Evolutionary conservation across 2,797 vertebrate species (phyloP), one percentile per base, ranked within the genome.

Genomic region (Clarias fuscus): DNA sequence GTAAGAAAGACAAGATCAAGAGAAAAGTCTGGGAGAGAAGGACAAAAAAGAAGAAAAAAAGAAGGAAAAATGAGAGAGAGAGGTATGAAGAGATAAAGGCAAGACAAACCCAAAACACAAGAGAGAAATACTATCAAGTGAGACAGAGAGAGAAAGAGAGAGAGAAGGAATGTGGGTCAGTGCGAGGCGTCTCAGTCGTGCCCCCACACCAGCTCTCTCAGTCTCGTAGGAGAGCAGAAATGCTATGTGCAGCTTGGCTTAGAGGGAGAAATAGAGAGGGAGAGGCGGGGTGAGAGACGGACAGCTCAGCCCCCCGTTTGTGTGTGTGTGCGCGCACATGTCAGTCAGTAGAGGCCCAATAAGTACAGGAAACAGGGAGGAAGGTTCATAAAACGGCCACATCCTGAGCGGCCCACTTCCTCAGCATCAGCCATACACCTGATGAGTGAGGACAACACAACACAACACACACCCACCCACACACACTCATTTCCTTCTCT

Each of bases 301-400:
- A 62, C 61, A 76, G 72, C 59, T n/a, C 18, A 62, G 71, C 1
- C 4, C 72, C 0, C 18, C 10, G 3, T 71, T 3, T 40, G 8
- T 22, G 33, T 4, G 33, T 4, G 43, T 70, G 43, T 70, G 43
- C 37, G 67, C 71, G 48, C 75, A n/a, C 62, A 40, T 24, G 43
- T 75, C 27, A 62, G 77, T 71, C 53, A 58, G 83, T 30, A 61
- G 33, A 65, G 56, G 58, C 65, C 79, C 86, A 80, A 68, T 84
- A 85, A 37, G 24, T 48, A 70, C 88, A 89, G 90, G 89, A 88
- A 89, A 87, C 85, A 40, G 64, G 86, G 82, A 87, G 85, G 62
- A 90, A 88, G 82, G 89, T 86, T 88, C 71, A 87, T 76, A 84
- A 68, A 86, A 83, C 62, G 64, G 86, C 68, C 71, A 88, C 68